Percentiles rank a stretch among this genome's conserved stretches.
Conservation (phyloP, 2,113 vertebrate genomes). For the Gnathonemus echidnorhynchus region DNA sequence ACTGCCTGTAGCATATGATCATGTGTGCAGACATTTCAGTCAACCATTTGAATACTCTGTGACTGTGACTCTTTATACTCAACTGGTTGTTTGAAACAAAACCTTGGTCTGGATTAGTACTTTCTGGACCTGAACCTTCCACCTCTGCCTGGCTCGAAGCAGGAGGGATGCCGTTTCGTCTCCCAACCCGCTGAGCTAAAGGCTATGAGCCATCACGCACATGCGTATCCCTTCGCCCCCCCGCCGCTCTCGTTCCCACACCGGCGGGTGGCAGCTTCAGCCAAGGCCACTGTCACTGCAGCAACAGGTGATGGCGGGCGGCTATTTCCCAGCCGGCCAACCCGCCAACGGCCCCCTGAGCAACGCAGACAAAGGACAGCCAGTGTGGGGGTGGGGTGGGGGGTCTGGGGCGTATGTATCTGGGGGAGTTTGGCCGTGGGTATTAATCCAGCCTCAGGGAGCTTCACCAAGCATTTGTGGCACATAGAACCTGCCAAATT, state of each 20-base stretch:
- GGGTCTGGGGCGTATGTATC: background rate
- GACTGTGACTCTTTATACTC: background rate
- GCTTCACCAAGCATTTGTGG: background rate
- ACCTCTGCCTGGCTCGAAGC: background rate
- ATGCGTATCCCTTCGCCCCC: background rate
- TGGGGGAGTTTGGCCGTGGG: background rate
- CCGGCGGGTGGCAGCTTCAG: background rate
- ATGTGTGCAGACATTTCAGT: background rate
- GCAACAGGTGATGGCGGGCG: constrained; percentile 14
- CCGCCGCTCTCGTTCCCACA: background rate
- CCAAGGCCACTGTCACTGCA: constrained; percentile 17
- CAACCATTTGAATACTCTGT: background rate
- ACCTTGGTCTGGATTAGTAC: background rate
- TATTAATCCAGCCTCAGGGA: background rate
- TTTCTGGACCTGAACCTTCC: background rate
- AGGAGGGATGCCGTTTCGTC: background rate
- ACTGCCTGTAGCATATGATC: background rate
- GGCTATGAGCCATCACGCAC: background rate
- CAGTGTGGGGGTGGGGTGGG: background rate
- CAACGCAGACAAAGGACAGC: constrained; percentile 2
- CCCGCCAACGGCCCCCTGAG: background rate
- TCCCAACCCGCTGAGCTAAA: background rate
- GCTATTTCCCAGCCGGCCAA: background rate
- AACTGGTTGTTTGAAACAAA: background rate
- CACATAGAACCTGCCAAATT: background rate